Conservation (phyloP, 1,140 invertebrate species). For the Zaprionus inermis region DNA sequence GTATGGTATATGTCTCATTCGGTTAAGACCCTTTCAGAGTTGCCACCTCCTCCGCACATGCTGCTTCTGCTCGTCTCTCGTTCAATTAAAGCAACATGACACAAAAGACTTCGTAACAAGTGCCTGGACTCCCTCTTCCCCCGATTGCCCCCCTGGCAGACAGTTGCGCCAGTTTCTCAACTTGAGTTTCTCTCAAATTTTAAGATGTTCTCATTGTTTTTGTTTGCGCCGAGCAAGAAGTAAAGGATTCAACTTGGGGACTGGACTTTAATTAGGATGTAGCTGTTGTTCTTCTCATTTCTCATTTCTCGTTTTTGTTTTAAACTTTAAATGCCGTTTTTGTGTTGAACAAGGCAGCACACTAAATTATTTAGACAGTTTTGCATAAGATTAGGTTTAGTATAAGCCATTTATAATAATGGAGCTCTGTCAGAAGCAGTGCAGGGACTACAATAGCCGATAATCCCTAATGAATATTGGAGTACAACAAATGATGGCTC, state of each 20-base stretch:
- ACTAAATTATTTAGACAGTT: conserved; percentile 39
- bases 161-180: conserved; percentile 39
- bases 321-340: conserved; percentile 66
- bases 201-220: conserved; percentile 24
- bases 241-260: conserved; percentile 24
- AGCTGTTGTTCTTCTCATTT: conserved; percentile 13
- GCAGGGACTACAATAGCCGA: not conserved
- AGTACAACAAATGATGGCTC: not conserved
- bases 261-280: conserved; percentile 61
- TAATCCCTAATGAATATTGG: not conserved
- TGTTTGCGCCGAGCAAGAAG: conserved; percentile 1
- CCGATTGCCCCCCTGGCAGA: not conserved
- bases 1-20: conserved; percentile 32
- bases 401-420: conserved; percentile 32
- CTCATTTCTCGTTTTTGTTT: conserved; percentile 11
- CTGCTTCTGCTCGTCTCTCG: conserved; percentile 30
- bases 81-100: conserved; percentile 69
- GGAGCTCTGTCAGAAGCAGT: not conserved
- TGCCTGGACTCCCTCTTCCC: not conserved
- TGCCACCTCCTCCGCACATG: not conserved
- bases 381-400: conserved; percentile 10
- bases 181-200: conserved; percentile 36
- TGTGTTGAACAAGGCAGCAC: conserved; percentile 37
- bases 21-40: conserved; percentile 35
- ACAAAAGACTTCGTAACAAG: conserved; percentile 59